Conservation (phyloP, 2,888 invertebrate genomes). For the Drosophila kambysellisi region DNA sequence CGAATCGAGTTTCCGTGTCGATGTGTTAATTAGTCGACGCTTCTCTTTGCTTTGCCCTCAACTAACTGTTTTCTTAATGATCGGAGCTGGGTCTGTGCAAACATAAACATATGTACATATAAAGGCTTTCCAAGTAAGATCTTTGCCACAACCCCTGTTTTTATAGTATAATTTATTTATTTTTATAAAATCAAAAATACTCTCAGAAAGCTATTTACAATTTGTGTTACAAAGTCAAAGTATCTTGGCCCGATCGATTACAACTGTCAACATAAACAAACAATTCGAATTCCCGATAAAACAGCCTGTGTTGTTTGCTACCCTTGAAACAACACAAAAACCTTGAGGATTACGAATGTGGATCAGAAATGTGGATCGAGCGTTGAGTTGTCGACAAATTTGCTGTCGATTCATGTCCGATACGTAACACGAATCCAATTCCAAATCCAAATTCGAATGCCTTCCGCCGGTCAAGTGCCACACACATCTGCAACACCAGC, state of each 20-base stretch:
- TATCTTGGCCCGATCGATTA: not conserved
- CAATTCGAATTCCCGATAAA: slow-evolving; percentile 8
- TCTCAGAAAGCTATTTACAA: not conserved
- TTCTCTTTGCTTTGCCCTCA: slow-evolving; percentile 42
- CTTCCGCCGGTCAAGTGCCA: slow-evolving; percentile 51
- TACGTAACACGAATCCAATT: slow-evolving; percentile 18
- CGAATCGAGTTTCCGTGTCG: slow-evolving; percentile 44
- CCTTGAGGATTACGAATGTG: slow-evolving; percentile 33
- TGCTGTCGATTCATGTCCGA: slow-evolving; percentile 45
- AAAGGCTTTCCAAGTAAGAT: slow-evolving; percentile 3
- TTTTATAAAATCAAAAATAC: not conserved
- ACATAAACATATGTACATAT: not conserved
- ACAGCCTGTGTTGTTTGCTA: slow-evolving; percentile 12
- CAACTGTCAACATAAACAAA: slow-evolving; percentile 33
- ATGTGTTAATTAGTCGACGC: slow-evolving; percentile 72
- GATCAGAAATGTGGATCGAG: slow-evolving; percentile 26
- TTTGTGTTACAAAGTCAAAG: not conserved
- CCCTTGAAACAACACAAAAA: slow-evolving; percentile 35
- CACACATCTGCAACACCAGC: slow-evolving; percentile 19
- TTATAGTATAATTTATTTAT: not conserved
- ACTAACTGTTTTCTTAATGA: slow-evolving; percentile 54
- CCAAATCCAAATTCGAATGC: slow-evolving; percentile 44
- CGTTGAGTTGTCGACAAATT: slow-evolving; percentile 42
- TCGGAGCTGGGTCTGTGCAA: slow-evolving; percentile 22
- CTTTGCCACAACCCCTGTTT: not conserved